Base-by-base conservation (phyloP, 1,140 invertebrate genomes). In the Aphis craccivora region DNA sequence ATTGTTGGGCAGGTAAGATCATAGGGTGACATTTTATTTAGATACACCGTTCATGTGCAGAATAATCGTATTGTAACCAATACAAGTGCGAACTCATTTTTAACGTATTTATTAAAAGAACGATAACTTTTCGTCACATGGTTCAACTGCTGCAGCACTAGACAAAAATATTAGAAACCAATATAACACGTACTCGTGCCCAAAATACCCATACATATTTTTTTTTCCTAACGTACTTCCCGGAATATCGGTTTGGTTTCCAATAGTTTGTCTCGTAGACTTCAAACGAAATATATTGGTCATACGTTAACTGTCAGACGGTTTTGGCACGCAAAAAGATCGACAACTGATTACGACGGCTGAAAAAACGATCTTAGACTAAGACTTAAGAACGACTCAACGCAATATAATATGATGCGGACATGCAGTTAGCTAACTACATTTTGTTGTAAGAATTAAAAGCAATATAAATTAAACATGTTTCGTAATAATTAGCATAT, bases 261-360 rank as follows among this genome's bases (percentile, higher is more conserved):
- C 48, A 89, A 89, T 89, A 22, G 48, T 37, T 22, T 35, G 45
- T 89, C 40, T 89, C 87, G 48, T 14, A 55, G 51, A 89, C 88
- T 40, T 89, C 88, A 89, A 89, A 89, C 88, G 43, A 89, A 89
- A 89, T 55, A 40, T 53, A 89, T 89, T 22, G 88, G 51, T 55
- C 88, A 89, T 55, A 89, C 35, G n/a, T 89, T 53, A 89, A 89
- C 87, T 89, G 35, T 89, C 88, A 55, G 25, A 53, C 51, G 22
- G 11, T 89, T 89, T 89, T 89, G 88, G 88, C 88, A 89, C 51
- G 37, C 51, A 55, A 55, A 55, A 89, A 37, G 23, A 55, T 89
- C 8, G 35, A 37, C 88, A 55, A 35, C 51, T 37, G 51, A 55
- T 53, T 55, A 48, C 37, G 35, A 35, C 35, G 51, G 35, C 88